Evolutionary conservation across 2,797 vertebrate genomes (phyloP), one percentile per base, ranked within the genome.

Genomic region (Acanthis flammea): DNA sequence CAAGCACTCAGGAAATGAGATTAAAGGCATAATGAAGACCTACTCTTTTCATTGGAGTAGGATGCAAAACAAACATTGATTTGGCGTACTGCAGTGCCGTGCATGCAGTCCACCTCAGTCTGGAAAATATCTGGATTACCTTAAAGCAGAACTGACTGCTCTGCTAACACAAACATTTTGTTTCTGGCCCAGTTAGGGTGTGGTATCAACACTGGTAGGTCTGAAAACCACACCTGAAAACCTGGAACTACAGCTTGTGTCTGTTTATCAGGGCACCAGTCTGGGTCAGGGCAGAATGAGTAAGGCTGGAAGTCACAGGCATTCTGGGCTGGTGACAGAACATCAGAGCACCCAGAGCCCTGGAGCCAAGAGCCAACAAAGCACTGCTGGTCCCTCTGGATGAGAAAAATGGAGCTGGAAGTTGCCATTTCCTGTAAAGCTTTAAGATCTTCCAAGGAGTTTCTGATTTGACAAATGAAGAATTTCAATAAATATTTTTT

Each of bases 341-440:
- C 5, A 6, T 30, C 25, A 70, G 33, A 82, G 72, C 25, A n/a
- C 15, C 4, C 21, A 75, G 35, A 62, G 57, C 4, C 4, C 27
- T 33, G 28, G 28, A 82, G 22, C 9, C 42, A 65, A 68, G 86
- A 47, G 10, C 19, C 3, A 0, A 8, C 0, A 0, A 61, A 81
- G 4, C 0, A 0, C 44, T 82, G n/a, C 10, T 45, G 47, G 25
- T 48, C 11, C 54, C 31, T 9, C 25, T 39, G 33, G 25, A 41
- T 2, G 1, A 41, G n/a, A 54, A 7, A 65, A 78, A 70, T 1
- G 0, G 44, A 73, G 16, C 7, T 85, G 39, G 19, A 70, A 85
- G 14, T 44, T 28, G 54, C 14, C 2, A 21, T 45, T 82, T 76
- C 37, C 39, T 58, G 63, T 19, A 65, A 82, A 82, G 31, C 2